Conservation (phyloP, 2,888 invertebrate species). For the Choreutis nemorana region DNA sequence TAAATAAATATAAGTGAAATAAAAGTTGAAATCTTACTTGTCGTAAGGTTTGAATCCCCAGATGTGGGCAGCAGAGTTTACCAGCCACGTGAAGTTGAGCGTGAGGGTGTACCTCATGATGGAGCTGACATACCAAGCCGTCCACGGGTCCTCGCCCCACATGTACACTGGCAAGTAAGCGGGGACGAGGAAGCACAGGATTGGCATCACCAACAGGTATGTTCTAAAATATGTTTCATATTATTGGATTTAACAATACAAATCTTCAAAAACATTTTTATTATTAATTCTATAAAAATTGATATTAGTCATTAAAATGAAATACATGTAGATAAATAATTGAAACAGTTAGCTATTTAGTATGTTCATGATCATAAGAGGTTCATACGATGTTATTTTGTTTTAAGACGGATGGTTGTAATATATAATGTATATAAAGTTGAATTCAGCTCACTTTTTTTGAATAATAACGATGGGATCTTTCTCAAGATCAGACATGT, state of each 20-base stretch:
- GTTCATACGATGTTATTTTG: not conserved
- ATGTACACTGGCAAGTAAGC: slow-evolving; percentile 76
- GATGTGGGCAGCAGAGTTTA: slow-evolving; percentile 93
- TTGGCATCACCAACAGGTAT: slow-evolving; percentile 78
- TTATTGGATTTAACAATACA: too few relatives aligned
- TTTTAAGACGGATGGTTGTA: too few relatives aligned
- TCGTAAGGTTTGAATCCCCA: slow-evolving; percentile 94
- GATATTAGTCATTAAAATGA: not conserved
- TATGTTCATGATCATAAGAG: not conserved
- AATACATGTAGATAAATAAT: not conserved
- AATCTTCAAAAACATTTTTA: not conserved
- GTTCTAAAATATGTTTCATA: slow-evolving; percentile 57
- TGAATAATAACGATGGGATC: slow-evolving; percentile 90
- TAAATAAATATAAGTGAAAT: too few relatives aligned
- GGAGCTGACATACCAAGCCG: slow-evolving; percentile 79
- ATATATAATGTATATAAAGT: not conserved
- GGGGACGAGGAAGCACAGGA: slow-evolving; percentile 83
- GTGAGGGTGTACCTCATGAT: slow-evolving; percentile 80
- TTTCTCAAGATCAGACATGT: slow-evolving; percentile 85
- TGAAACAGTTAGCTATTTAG: not conserved
- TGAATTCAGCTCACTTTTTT: slow-evolving; percentile 70
- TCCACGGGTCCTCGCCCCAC: slow-evolving; percentile 78
- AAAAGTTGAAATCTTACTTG: slow-evolving; percentile 66
- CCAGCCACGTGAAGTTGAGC: slow-evolving; percentile 90
- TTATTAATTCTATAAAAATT: not conserved